Evolutionary conservation across 2,888 invertebrate genomes (phyloP), one percentile per base, ranked within the genome.

Genomic region (Euphydryas editha): DNA sequence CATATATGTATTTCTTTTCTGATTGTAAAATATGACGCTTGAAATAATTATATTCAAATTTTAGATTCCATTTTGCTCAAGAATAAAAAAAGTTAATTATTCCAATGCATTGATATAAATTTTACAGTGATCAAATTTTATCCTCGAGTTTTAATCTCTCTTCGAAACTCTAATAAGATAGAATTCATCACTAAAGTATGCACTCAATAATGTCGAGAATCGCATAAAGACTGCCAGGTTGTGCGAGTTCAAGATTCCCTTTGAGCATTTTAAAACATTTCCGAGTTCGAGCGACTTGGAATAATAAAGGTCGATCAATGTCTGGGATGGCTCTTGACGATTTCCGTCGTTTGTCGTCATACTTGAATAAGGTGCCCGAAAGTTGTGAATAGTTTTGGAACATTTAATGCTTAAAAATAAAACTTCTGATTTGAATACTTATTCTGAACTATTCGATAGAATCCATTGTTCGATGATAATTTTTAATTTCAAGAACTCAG

Each of bases 241-340:
- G 54, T 54, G 54, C 54, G 54, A 54, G 17, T 17, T 36, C 36
- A 17, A 36, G 54, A 54, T 36, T 54, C 30, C 36, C 54, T 54
- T 54, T 54, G 54, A 54, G 54, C 30, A 54, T 54, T 54, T 36
- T 54, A 54, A 54, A 36, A n/a, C 54, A 30, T 54, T 54, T 36
- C 54, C 30, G 36, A 54, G 36, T 54, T 54, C 36, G 49, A 49
- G 21, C 49, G 54, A 54, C 54, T 36, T 36, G 30, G 30, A 54
- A 54, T 54, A 54, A 54, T 54, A 54, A 54, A 54, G n/a, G 54
- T 54, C 54, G 54, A 54, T 54, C 54, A 54, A n/a, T 54, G 54
- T 54, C 54, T 54, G 36, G 51, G 36, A 54, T 17, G 17, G 17
- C 36, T 54, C 54, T 54, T 36, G 54, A 54, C 54, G 54, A 54